Conservation (phyloP, 2,797 vertebrate species). For the Onychomys torridus region DNA sequence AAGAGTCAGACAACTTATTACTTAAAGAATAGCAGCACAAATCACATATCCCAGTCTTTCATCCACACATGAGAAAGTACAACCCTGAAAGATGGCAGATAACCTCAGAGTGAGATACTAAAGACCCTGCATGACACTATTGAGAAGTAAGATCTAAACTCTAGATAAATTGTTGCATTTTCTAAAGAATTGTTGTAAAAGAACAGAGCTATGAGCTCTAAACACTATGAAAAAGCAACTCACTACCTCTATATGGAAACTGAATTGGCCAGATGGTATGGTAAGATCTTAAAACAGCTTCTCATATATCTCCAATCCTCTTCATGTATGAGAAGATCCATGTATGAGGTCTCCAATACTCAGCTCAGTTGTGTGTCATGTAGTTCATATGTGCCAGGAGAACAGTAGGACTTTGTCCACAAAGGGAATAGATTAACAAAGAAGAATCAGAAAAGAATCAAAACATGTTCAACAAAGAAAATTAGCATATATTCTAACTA, state of each 20-base stretch:
- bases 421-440: neutral
- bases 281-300: rapidly evolving
- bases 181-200: neutral
- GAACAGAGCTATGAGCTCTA: neutral
- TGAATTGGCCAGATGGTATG: rapidly evolving
- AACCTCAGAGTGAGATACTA: rapidly evolving
- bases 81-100: rapidly evolving
- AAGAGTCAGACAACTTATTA: neutral
- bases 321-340: neutral
- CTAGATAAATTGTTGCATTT: rapidly evolving
- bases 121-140: rapidly evolving
- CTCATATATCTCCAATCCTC: neutral
- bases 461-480: neutral
- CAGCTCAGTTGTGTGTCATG: neutral
- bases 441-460: neutral
- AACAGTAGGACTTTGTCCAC: neutral
- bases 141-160: neutral
- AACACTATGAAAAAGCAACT: neutral
- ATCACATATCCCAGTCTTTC: rapidly evolving
- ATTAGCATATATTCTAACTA: neutral
- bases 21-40: neutral
- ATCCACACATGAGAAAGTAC: rapidly evolving
- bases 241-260: neutral
- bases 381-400: neutral
- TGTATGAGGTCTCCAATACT: neutral